Conservation (phyloP, 2,888 invertebrate genomes). For the Andrena chrysosceles region DNA sequence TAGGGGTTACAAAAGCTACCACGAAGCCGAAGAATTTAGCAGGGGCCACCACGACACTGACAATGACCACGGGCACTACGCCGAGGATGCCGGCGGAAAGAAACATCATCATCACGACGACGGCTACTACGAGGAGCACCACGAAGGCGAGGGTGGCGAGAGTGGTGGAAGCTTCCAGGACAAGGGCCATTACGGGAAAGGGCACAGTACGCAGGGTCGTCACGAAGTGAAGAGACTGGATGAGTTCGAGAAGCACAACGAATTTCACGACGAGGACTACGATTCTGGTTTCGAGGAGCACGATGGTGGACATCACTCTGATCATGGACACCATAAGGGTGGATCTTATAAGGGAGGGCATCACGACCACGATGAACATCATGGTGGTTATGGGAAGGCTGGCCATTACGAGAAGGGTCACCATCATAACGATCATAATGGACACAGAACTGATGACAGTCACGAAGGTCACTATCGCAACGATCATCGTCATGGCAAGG, state of each 20-base stretch:
- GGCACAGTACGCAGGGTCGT: constrained; percentile 93
- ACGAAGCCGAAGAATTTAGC: constrained; percentile 86
- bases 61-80: constrained; percentile 87
- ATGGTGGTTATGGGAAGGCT: constrained; percentile 92
- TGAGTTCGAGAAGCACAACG: constrained; percentile 94
- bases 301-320: constrained; percentile 92
- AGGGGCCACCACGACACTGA: constrained; percentile 86
- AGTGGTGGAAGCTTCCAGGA: constrained; percentile 89
- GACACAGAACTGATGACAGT: constrained; percentile 92
- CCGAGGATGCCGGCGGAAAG: constrained; percentile 88
- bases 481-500: constrained; percentile 91
- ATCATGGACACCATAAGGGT: constrained; percentile 92
- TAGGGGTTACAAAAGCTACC: constrained; percentile 86
- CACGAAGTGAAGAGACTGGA: constrained; percentile 94
- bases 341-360: constrained; percentile 90
- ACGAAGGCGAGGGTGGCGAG: constrained; percentile 89
- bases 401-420: constrained; percentile 93
- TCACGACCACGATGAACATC: constrained; percentile 91
- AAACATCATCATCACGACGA: constrained; percentile 88
- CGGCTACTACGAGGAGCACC: constrained; percentile 88
- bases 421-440: constrained; percentile 92
- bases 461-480: constrained; percentile 92
- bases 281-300: constrained; percentile 93
- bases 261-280: constrained; percentile 94
- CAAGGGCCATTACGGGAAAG: constrained; percentile 92